Percentiles rank a stretch among this genome's conserved stretches.
Evolutionary conservation across 2,797 vertebrate species (phyloP).

Genomic region (Ceryle rudis): DNA sequence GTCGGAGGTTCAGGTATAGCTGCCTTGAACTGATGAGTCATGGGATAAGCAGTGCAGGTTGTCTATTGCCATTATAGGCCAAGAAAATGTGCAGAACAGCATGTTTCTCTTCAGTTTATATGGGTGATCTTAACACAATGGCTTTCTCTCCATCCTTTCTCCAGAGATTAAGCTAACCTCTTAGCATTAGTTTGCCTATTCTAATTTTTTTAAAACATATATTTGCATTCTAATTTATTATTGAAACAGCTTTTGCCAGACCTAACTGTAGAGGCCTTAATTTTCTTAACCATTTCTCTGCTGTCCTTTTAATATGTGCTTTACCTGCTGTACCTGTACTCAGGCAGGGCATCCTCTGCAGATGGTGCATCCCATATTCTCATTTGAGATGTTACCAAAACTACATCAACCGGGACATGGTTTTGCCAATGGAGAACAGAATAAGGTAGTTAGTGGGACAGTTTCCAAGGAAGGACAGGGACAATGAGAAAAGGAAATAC

Average conservation of each 20-base stretch:
- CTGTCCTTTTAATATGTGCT: conserved; percentile 15
- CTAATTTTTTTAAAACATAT: not conserved
- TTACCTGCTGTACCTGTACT: conserved; percentile 12
- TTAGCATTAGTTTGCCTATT: not conserved
- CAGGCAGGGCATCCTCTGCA: not conserved
- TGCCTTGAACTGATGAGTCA: conserved; percentile 28
- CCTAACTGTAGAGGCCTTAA: not conserved
- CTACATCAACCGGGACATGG: not conserved
- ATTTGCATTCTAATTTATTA: not conserved
- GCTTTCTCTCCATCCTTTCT: not conserved
- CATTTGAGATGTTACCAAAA: conserved; percentile 35
- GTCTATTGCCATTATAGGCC: not conserved
- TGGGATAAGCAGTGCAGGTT: conserved; percentile 15
- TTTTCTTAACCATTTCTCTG: conserved; percentile 40
- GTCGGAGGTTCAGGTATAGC: conserved; percentile 27
- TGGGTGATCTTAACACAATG: not conserved
- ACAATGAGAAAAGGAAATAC: not conserved
- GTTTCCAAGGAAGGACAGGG: not conserved
- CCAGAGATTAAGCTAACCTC: not conserved
- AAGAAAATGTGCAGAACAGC: not conserved
- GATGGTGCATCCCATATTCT: conserved; percentile 7
- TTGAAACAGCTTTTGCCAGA: not conserved
- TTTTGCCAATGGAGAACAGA: conserved; percentile 28
- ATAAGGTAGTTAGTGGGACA: not conserved
- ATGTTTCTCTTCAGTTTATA: not conserved